Conservation (phyloP, 2,113 vertebrate genomes). For the Conger conger region DNA sequence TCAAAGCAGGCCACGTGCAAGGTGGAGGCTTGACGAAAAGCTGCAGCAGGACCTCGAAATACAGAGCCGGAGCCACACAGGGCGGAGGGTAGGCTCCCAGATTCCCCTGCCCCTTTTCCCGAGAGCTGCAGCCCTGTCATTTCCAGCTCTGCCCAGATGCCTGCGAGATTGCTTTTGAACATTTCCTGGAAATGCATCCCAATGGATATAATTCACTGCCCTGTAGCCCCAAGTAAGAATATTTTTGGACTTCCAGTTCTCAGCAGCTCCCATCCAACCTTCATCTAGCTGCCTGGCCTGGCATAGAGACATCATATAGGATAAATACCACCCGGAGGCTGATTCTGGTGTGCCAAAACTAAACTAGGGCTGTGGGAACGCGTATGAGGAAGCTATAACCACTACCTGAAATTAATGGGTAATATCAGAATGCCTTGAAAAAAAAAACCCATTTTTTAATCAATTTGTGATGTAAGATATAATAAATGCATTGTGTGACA, state of each 20-base stretch:
- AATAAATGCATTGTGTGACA: no score
- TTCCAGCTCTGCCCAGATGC: constrained; percentile 8
- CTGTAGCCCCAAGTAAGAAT: not conserved
- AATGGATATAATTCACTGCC: not conserved
- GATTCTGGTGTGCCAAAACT: not conserved
- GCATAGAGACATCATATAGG: not conserved
- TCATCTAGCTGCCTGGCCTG: not conserved
- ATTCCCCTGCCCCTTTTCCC: not conserved
- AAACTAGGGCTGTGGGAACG: not conserved
- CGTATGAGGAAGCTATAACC: not conserved
- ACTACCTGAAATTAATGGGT: not conserved
- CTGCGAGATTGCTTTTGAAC: constrained; percentile 7
- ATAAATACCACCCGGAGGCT: not conserved
- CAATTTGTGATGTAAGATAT: no score
- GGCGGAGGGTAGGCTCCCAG: not conserved
- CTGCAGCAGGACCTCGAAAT: not conserved
- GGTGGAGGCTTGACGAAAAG: not conserved
- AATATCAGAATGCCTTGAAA: no score
- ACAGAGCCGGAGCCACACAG: not conserved
- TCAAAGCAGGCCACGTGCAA: not conserved
- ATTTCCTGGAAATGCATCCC: constrained; percentile 19
- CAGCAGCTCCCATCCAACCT: not conserved
- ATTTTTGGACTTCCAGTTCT: constrained; percentile 22
- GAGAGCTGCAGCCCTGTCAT: not conserved
- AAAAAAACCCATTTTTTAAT: no score